A percentile compares a stretch with the other conserved stretches of the same genome.
Conservation (phyloP, 2,113 vertebrate genomes). For the Craseonycteris thonglongyai region DNA sequence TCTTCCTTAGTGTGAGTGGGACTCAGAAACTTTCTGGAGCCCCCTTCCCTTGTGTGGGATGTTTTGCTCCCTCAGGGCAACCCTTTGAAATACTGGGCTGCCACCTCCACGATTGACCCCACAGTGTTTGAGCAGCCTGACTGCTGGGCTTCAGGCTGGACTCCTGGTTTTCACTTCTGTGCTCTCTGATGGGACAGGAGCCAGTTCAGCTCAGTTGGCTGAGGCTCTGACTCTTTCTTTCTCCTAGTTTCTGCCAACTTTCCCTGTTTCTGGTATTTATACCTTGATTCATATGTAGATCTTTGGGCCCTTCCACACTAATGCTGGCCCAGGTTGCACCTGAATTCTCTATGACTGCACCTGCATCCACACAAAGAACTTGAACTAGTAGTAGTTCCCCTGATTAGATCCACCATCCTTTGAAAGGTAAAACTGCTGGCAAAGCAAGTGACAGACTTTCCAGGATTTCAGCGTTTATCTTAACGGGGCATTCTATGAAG, state of each 20-base stretch:
- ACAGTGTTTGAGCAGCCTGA: not conserved
- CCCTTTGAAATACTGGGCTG: not conserved
- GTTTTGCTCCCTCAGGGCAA: not conserved
- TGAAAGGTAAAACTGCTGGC: conserved; percentile 7
- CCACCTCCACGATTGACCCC: not conserved
- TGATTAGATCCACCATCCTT: not conserved
- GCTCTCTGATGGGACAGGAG: not conserved
- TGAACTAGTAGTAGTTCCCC: not conserved
- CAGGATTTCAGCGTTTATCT: conserved; percentile 30
- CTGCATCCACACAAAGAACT: not conserved
- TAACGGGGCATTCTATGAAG: conserved; percentile 11
- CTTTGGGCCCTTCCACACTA: not conserved
- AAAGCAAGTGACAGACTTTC: not conserved
- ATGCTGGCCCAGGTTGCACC: not conserved
- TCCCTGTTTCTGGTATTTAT: conserved; percentile 26
- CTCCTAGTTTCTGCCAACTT: conserved; percentile 28
- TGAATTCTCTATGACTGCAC: not conserved
- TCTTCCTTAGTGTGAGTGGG: not conserved
- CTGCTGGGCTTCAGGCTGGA: not conserved
- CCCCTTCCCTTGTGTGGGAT: not conserved
- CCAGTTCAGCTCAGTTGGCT: conserved; percentile 20
- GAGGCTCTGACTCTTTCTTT: not conserved
- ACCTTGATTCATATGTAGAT: not conserved
- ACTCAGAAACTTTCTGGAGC: not conserved
- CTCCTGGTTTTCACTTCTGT: conserved; percentile 5